Evolutionary conservation across 35 echinoderm and acorn worm genomes (phyloP).

Genomic region (Eucidaris tribuloides): DNA sequence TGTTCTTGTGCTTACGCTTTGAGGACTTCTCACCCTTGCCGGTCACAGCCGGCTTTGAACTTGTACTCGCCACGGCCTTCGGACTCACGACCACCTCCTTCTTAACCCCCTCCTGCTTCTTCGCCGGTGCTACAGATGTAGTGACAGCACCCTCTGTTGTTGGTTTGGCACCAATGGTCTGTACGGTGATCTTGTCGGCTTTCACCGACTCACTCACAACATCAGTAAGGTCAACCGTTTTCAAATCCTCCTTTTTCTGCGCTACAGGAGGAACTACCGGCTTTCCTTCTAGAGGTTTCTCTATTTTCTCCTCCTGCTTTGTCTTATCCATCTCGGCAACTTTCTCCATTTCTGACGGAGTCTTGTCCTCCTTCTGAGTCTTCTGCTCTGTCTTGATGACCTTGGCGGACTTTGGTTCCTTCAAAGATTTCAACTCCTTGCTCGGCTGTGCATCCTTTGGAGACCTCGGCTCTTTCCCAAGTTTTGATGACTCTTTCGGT

Average conservation of each 20-base stretch:
- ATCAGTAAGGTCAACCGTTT: background rate
- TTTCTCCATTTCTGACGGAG: background rate
- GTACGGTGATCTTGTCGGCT: background rate
- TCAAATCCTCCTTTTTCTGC: background rate
- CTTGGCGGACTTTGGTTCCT: no score
- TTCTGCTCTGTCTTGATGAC: background rate
- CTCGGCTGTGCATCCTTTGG: background rate
- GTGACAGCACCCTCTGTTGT: background rate
- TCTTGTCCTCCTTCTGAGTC: background rate
- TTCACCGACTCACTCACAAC: background rate
- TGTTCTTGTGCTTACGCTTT: slow-evolving; percentile 62
- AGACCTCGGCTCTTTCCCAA: background rate
- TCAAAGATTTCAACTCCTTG: no score
- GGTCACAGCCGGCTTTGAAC: background rate
- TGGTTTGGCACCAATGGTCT: background rate
- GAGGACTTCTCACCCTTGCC: slow-evolving; percentile 27
- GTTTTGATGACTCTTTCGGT: background rate
- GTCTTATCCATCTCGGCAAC: background rate
- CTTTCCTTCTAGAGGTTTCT: background rate
- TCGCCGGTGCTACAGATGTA: background rate
- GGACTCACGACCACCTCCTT: slow-evolving; percentile 19
- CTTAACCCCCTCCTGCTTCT: background rate
- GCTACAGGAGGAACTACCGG: background rate
- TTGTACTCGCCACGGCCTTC: background rate
- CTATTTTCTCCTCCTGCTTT: background rate